Conservation (phyloP, 2,797 vertebrate genomes). For the Molossus alvarezi region DNA sequence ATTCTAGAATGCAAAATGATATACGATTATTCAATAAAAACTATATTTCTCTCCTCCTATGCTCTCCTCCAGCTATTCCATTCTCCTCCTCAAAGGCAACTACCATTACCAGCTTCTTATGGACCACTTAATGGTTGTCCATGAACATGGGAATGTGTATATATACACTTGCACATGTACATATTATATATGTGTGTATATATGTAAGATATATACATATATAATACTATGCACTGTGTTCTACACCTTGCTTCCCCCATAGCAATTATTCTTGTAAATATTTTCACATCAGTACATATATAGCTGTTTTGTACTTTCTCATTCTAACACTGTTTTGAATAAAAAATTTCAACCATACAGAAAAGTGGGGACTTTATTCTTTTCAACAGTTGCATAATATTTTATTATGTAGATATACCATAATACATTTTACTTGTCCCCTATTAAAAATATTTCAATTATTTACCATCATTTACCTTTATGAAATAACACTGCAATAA, state of each 20-base stretch:
- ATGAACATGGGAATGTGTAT: not conserved
- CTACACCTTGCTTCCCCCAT: not conserved
- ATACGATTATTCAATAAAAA: not conserved
- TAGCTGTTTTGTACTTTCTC: not conserved
- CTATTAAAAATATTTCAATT: not conserved
- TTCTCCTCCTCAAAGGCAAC: not conserved
- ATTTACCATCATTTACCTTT: not conserved
- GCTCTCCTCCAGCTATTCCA: not conserved
- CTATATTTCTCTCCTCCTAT: not conserved
- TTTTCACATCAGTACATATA: not conserved
- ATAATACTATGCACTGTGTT: not conserved
- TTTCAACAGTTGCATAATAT: not conserved
- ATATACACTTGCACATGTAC: not conserved
- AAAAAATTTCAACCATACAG: not conserved
- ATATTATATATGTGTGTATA: not conserved
- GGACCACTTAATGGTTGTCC: not conserved
- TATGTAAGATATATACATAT: not conserved
- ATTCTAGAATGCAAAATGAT: not conserved
- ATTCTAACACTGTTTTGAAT: not conserved
- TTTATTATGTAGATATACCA: not conserved
- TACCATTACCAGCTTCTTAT: not conserved
- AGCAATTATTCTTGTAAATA: not conserved
- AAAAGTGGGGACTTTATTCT: not conserved
- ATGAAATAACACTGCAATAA: slow-evolving; percentile 1
- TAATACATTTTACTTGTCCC: not conserved